Percentiles rank a stretch among this genome's conserved stretches.
Conservation (phyloP, 2,797 vertebrate genomes). For the Heliangelus exortis region DNA sequence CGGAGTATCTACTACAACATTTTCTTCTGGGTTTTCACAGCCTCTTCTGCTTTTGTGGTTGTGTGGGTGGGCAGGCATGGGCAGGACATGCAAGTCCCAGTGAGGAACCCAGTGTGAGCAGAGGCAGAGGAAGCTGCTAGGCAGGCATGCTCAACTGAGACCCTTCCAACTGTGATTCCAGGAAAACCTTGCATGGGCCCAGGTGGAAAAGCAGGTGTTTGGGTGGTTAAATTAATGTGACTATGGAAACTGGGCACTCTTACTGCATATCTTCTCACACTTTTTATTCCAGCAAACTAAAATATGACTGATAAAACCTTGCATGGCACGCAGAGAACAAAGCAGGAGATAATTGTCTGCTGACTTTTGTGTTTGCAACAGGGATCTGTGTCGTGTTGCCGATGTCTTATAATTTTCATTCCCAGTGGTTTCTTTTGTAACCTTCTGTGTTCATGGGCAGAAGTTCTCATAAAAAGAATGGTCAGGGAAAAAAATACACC, state of each 20-base stretch:
- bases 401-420: neutral
- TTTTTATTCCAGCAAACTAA: neutral
- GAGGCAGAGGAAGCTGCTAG: neutral
- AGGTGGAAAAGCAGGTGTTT: neutral
- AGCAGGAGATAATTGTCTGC: neutral
- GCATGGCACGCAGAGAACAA: neutral
- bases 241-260: neutral
- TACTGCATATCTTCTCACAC: fast-evolving
- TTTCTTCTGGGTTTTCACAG: neutral
- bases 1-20: neutral
- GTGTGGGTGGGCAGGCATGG: slow-evolving; percentile 35
- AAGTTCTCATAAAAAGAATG: neutral
- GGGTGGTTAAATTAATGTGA: fast-evolving
- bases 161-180: slow-evolving; percentile 64
- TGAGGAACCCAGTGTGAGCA: neutral
- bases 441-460: neutral
- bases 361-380: neutral
- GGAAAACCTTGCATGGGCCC: neutral
- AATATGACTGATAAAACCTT: neutral
- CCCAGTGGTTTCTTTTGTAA: neutral
- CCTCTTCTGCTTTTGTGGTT: slow-evolving; percentile 68
- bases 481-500: neutral
- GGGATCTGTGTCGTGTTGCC: neutral
- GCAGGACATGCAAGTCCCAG: neutral
- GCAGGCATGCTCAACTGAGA: neutral